Percentiles rank a stretch among this genome's conserved stretches.
Evolutionary conservation across 2,113 vertebrate species (phyloP).

Genomic region (Nothoprocta pentlandii): DNA sequence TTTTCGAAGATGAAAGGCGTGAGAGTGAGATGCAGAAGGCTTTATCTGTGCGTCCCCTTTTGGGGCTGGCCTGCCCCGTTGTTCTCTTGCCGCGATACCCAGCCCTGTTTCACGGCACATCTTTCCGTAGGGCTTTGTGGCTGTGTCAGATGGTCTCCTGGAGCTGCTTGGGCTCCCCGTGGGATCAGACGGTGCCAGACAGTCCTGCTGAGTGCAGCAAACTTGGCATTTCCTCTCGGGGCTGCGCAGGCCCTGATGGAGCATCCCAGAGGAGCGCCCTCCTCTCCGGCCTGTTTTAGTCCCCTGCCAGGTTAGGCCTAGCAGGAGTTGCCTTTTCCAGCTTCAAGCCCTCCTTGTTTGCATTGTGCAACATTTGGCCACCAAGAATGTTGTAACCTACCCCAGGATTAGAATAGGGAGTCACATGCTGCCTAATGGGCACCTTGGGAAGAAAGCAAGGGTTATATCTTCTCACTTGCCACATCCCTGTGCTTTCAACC

Average conservation of each 20-base stretch:
- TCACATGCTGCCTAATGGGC: not conserved
- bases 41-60: not conserved
- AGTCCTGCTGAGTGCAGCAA: not conserved
- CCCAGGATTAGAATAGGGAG: not conserved
- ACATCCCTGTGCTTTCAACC: not conserved
- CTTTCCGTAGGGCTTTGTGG: not conserved
- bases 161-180: not conserved
- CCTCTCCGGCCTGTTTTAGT: not conserved
- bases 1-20: not conserved
- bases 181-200: not conserved
- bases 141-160: not conserved
- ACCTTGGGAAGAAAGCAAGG: conserved; percentile 31
- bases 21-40: not conserved
- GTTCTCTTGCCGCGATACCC: not conserved
- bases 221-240: not conserved
- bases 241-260: not conserved
- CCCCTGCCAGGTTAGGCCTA: not conserved
- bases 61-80: not conserved
- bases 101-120: not conserved
- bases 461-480: not conserved
- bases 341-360: not conserved
- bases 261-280: not conserved
- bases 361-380: conserved; percentile 16
- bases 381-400: not conserved
- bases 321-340: conserved; percentile 7